These are phyloP conservation scores for Naja naja DNA, from an alignment of 2,113 vertebrate species.

Conservation along the genomic window DNA sequence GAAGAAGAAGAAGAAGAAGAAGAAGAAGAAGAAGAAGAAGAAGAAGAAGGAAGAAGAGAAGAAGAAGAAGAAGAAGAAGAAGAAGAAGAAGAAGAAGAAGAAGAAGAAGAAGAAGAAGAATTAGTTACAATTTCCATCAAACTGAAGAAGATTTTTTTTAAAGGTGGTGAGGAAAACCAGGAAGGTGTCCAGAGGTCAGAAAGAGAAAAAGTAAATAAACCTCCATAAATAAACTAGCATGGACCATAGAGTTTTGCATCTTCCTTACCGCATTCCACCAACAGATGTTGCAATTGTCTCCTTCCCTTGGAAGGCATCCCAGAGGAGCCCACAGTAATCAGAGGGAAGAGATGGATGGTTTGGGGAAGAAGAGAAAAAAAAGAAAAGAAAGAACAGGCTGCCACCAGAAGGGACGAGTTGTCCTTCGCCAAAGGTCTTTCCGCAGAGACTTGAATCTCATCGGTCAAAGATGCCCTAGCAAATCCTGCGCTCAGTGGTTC, in stretches of 20 bases:
- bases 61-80: too few species aligned
- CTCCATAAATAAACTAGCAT: not conserved
- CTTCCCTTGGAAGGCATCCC: not conserved
- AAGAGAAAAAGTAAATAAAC: not conserved
- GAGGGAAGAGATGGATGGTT: not conserved
- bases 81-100: too few species aligned
- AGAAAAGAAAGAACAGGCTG: not conserved
- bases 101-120: too few species aligned
- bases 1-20: too few species aligned
- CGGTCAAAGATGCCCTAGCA: not conserved
- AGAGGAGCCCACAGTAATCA: not conserved
- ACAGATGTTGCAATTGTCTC: not conserved
- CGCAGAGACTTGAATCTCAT: not conserved
- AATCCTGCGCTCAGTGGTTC: fast-evolving
- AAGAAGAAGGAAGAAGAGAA: too few species aligned
- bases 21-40: too few species aligned
- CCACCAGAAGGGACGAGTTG: not conserved
- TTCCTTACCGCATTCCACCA: not conserved
- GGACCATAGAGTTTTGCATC: not conserved
- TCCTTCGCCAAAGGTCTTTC: not conserved
- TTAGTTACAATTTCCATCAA: too few species aligned
- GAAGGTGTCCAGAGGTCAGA: not conserved
- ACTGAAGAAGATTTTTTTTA: too few species aligned
- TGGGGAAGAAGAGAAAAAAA: not conserved
- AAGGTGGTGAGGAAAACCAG: too few species aligned